Base-by-base conservation (phyloP, 2,888 invertebrate genomes). In the Drosophila emarginata region DNA sequence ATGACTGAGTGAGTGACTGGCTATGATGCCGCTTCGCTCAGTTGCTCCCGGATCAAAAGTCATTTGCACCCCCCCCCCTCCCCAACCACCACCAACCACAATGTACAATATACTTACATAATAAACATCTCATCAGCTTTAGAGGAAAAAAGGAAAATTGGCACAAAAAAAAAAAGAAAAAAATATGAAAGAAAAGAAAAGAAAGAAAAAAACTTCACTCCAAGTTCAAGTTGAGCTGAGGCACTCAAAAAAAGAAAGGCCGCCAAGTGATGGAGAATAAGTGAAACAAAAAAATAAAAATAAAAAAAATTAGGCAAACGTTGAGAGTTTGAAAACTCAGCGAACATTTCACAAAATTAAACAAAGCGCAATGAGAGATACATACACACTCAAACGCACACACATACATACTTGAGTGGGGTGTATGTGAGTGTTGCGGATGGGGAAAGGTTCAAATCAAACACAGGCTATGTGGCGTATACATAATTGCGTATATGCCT, bases 61-160 rank as follows among this genome's bases (percentile, higher is more conserved):
- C 45, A 45, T 45, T 32, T 32, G 66, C 40, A 26, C 50, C 21
- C 26, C 64, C 52, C 7, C 12, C 6, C 28, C 39, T 28, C n/a
- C n/a, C 40, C 18, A 32, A 18, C 18, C 12, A 39, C 40, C n/a
- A 9, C 54, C 54, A 15, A 14, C 59, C 21, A 36, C 32, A 57
- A 56, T 45, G 45, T 37, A 61, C 60, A 65, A 70, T 68, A 65
- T 73, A 74, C 79, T 79, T 79, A 74, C 79, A 81, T 79, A 79
- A 81, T 79, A 81, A 82, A 74, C 77, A 79, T 74, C 66, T 81
- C 79, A 79, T 80, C 72, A 79, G 67, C 67, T 77, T 72, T 65
- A 66, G 61, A 64, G 72, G 56, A 40, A 57, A 28, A 51, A 57
- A 40, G 7, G 36, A 15, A 36, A 67, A 45, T 45, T 18, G 40